Percentiles rank a stretch among this genome's conserved stretches.
Conservation (phyloP, 2,113 vertebrate species). For the Amazona vittata region DNA sequence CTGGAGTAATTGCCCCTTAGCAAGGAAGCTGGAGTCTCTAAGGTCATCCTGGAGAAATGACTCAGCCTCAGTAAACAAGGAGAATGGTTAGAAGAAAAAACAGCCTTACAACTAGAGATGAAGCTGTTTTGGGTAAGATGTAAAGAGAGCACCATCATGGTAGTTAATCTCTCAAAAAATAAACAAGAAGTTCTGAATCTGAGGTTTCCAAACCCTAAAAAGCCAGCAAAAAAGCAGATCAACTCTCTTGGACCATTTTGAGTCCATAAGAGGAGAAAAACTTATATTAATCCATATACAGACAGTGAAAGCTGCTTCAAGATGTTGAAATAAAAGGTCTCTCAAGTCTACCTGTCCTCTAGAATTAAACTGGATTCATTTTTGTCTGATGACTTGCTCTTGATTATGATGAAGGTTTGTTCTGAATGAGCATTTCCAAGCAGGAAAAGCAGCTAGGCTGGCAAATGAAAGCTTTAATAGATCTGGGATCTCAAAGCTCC, state of each 20-base stretch:
- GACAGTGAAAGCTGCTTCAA: neutral
- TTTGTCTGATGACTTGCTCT: neutral
- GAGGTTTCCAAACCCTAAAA: neutral
- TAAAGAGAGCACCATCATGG: neutral
- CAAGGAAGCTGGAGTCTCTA: neutral
- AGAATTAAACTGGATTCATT: neutral
- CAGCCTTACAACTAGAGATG: neutral
- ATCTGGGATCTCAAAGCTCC: neutral
- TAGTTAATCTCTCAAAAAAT: neutral
- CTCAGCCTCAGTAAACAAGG: neutral
- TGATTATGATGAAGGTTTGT: neutral
- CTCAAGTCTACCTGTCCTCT: neutral
- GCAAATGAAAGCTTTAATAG: neutral
- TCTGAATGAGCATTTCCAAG: constrained; percentile 30
- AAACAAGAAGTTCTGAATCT: neutral
- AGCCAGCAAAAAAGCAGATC: neutral
- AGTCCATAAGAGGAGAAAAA: neutral
- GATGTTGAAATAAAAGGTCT: neutral
- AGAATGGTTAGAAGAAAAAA: neutral
- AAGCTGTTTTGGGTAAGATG: neutral
- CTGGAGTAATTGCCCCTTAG: neutral
- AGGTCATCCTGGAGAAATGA: neutral
- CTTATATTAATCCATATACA: neutral
- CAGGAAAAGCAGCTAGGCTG: neutral
- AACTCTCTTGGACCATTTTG: neutral